Evolutionary conservation across 1,140 invertebrate species (phyloP).

Genomic region (Heliconius hewitsoni): DNA sequence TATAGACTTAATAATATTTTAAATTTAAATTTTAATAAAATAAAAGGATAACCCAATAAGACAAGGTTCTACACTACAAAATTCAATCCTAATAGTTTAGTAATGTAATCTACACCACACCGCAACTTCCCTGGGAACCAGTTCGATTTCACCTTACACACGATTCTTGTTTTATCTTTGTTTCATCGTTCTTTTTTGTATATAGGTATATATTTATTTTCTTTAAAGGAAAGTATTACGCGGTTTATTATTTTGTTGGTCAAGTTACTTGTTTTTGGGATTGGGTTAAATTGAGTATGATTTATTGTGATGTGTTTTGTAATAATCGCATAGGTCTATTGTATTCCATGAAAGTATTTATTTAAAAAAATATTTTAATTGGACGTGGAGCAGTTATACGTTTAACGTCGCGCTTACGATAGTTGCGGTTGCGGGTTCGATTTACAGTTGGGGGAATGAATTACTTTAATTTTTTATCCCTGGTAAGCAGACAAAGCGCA

Average conservation of each 20-base stretch:
- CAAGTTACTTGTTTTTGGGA: background rate
- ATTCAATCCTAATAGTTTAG: conserved; percentile 19
- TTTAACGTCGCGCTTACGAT: too few species aligned
- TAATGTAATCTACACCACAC: conserved; percentile 36
- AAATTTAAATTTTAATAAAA: background rate
- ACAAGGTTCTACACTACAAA: background rate
- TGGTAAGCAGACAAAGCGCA: too few species aligned
- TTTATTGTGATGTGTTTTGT: too few species aligned
- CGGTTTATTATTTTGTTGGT: background rate
- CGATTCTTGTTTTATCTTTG: conserved; percentile 30
- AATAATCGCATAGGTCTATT: too few species aligned
- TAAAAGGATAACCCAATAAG: background rate
- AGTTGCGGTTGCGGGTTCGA: too few species aligned
- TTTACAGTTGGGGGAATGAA: too few species aligned
- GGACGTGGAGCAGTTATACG: too few species aligned
- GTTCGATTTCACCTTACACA: conserved; percentile 39
- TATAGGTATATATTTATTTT: background rate
- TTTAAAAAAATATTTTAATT: too few species aligned
- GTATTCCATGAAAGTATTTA: too few species aligned
- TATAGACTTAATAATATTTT: too few species aligned
- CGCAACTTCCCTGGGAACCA: conserved; percentile 49
- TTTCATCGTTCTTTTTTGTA: background rate
- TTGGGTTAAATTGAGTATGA: too few species aligned
- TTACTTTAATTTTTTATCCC: too few species aligned
- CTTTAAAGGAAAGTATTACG: background rate